These are phyloP conservation scores for Trachelipus rathkii DNA, from an alignment of 1,140 invertebrate genomes.

Conservation along the genomic window DNA sequence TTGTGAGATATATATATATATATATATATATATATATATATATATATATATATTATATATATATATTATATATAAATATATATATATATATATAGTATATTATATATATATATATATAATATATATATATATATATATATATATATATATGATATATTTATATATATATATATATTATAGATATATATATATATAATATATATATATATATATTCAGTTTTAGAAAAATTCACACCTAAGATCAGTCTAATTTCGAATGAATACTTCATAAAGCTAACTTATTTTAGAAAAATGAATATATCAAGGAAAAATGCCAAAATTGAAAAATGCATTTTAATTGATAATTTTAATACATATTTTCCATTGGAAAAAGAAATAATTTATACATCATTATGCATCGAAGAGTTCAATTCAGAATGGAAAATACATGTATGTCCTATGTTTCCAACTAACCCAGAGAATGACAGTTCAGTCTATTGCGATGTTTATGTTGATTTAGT, in stretches of 20 bases:
- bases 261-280: not conserved
- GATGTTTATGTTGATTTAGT: not conserved
- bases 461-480: not conserved
- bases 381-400: not conserved
- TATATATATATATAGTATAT: not conserved
- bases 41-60: too few relatives aligned
- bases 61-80: not conserved
- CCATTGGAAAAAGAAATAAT: not conserved
- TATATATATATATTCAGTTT: not conserved
- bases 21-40: too few relatives aligned
- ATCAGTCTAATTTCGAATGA: not conserved
- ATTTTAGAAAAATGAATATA: not conserved
- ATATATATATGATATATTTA: not conserved
- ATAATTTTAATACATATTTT: not conserved
- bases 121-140: not conserved
- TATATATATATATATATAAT: slow-evolving; percentile 1
- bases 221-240: not conserved
- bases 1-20: too few relatives aligned
- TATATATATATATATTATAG: not conserved
- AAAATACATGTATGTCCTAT: not conserved
- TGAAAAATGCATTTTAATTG: not conserved
- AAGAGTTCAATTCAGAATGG: not conserved
- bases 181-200: not conserved
- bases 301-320: not conserved
- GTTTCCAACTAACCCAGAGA: not conserved